Evolutionary conservation across 2,888 invertebrate species (phyloP), one percentile per base, ranked within the genome.

Genomic region (Nowickia ferox): DNA sequence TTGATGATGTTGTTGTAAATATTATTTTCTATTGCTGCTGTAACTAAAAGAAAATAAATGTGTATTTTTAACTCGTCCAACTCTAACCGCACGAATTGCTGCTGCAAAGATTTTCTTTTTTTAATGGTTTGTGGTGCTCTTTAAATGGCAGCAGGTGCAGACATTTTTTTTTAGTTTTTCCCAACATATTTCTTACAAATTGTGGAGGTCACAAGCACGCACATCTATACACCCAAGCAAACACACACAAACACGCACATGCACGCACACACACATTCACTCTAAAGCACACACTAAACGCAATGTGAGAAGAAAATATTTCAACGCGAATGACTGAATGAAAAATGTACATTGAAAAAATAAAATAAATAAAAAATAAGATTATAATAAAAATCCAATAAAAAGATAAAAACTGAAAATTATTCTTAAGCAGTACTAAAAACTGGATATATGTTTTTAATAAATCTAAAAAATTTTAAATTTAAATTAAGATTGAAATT

Each of bases 81-180:
- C 48, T 42, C 59, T 22, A 53, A 69, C 48, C 59, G 48, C 59
- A 81, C 61, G 51, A 68, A 72, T 68, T 51, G 15, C 55, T 57
- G 38, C 15, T 46, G 30, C 42, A 53, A 38, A 46, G n/a, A 68
- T 22, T 63, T 63, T 59, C 40, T n/a, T 63, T 53, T 42, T 57
- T 55, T 8, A 55, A 38, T 44, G 53, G 63, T 63, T 66, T 9
- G 15, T 82, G 74, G 78, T 65, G 59, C 65, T 76, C 48, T 69
- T 22, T 42, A 57, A 71, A 44, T 72, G 75, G 83, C 71, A 83
- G 83, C 86, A 86, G 86, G 83, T 86, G 83, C 76, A 66, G 66
- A 76, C 57, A 75, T 69, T 77, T 61, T 74, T 38, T 48, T 38
- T 59, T 68, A 10, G 13, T 44, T 40, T 53, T 57, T 53, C 38